Evolutionary conservation across 2,888 invertebrate species (phyloP).

Genomic region (Glomeris marginata): DNA sequence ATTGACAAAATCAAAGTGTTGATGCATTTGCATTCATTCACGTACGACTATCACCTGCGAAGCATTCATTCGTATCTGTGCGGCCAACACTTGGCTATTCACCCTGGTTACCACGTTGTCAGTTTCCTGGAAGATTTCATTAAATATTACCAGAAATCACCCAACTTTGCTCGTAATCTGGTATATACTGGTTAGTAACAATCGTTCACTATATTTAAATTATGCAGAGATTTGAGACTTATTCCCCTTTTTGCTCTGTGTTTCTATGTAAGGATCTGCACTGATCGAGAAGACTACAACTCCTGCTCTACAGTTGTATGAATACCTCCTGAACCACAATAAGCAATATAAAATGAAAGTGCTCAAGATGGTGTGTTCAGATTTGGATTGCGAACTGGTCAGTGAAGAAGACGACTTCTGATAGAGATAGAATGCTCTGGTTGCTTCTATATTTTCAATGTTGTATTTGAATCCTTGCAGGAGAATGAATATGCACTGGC

Average conservation of each 20-base stretch:
- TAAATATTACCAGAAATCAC: conserved; percentile 59
- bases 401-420: conserved; percentile 16
- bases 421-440: neutral
- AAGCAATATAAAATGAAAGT: conserved; percentile 50
- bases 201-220: neutral
- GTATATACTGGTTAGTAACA: conserved; percentile 50
- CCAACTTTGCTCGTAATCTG: conserved; percentile 57
- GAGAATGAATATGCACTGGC: conserved; percentile 47
- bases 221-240: neutral
- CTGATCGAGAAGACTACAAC: conserved; percentile 44
- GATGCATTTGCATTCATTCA: conserved; percentile 61
- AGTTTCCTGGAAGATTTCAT: conserved; percentile 59
- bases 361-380: conserved; percentile 39
- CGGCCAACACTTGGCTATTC: conserved; percentile 37
- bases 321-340: conserved; percentile 51
- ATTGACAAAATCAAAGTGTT: conserved; percentile 52
- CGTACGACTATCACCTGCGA: conserved; percentile 58
- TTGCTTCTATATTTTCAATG: neutral
- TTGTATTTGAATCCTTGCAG: conserved; percentile 13
- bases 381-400: conserved; percentile 6
- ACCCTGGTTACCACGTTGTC: conserved; percentile 51
- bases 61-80: conserved; percentile 49
- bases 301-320: conserved; percentile 47
- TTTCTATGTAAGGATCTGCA: conserved; percentile 36
- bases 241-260: conserved; percentile 1